These are phyloP conservation scores for Nomada goodeniana DNA, from an alignment of 2,888 invertebrate species.

Conservation along the genomic window DNA sequence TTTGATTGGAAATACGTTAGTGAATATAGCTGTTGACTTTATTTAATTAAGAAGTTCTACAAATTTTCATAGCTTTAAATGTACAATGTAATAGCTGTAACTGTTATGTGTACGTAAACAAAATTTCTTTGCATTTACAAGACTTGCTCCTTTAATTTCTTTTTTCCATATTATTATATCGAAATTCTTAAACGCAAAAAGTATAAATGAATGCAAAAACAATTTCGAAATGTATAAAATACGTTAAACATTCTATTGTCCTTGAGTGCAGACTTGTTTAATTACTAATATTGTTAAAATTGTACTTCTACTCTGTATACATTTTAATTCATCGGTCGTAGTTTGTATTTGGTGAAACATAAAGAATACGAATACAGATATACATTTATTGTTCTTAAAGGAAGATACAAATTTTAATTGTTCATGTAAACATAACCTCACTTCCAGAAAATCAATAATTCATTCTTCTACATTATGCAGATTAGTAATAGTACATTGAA, in stretches of 20 bases:
- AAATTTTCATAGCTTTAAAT: background rate
- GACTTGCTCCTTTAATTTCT: background rate
- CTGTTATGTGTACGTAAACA: background rate
- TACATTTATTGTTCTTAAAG: constrained; percentile 6
- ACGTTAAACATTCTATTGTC: constrained; percentile 21
- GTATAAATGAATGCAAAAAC: background rate
- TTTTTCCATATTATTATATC: background rate
- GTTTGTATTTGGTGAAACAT: background rate
- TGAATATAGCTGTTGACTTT: constrained; percentile 3
- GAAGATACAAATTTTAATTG: constrained; percentile 21
- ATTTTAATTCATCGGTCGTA: background rate
- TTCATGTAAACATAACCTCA: constrained; percentile 81
- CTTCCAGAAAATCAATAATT: constrained; percentile 80
- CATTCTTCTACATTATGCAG: constrained; percentile 58
- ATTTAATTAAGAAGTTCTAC: background rate
- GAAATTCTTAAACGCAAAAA: background rate
- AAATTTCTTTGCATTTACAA: background rate
- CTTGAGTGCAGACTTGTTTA: constrained; percentile 17
- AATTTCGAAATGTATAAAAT: background rate
- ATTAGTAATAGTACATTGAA: constrained; percentile 40
- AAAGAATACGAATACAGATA: background rate
- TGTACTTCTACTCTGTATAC: background rate
- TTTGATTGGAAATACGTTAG: background rate
- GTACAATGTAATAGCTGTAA: background rate
- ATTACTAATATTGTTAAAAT: constrained; percentile 12